Base-by-base conservation (phyloP, 2,797 vertebrate genomes). In the Alauda arvensis region DNA sequence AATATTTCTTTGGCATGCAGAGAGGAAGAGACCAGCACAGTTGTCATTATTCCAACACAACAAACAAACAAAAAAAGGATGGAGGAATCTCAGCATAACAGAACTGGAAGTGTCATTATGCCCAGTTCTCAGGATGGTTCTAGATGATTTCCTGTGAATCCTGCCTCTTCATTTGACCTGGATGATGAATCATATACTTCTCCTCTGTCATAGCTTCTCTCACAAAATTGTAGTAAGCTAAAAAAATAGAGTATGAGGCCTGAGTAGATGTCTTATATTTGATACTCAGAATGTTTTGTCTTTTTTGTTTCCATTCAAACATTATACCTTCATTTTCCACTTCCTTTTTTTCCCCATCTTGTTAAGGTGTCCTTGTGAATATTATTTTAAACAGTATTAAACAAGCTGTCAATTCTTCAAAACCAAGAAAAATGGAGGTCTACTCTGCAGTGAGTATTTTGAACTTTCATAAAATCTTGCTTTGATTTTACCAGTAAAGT, bases 381-480 rank as follows among this genome's bases (percentile, higher is more conserved):
- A 95, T 95, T 84, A 98, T 98, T 95, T 95, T 99, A 88, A 97
- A 96, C 92, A 98, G 98, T 82, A 97, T 99, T 91, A 97, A 97
- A 74, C 95, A 87, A 75, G 97, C 97, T 51, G 83, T 94, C 37
- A 97, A 96, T 83, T 85, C 96, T 87, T 93, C 96, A 48, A 97
- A 94, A 87, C 42, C 94, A 67, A 97, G 97, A 69, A 98, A 97
- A 93, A 96, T 98, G 88, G 89, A 98, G 65, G 97, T 98, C 95
- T 99, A 98, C 95, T 99, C 98, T 72, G 98, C 97, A 45, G 98
- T 99, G 90, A 98, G 98, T 97, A 91, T 72, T 71, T 60, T 62
- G 12, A n/a, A 28, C 40, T 92, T 88, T 66, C 33, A 39, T 42
- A 37, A 37, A 85, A 66, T 46, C 29, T 85, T 91, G 19, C 48